Base-by-base conservation (phyloP, 1,140 invertebrate genomes). In the Zaprionus inermis region DNA sequence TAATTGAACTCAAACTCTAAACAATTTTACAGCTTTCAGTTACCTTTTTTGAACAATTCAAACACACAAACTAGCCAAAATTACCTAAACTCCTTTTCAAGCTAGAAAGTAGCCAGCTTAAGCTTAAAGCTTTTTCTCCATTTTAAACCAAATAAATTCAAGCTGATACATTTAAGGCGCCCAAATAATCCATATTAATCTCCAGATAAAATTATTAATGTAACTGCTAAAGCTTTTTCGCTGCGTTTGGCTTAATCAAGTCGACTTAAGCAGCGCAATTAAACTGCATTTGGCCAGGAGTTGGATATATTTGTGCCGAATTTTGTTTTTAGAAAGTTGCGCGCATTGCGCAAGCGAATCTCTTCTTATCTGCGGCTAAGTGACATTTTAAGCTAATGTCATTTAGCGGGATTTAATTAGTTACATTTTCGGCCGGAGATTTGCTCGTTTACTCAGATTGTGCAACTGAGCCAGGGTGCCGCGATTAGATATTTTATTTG, bases 351-450 rank as follows among this genome's bases (percentile, higher is more conserved):
- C 44, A 49, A 49, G 9, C 44, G 38, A 44, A 44, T 44, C 20
- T 49, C 20, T 12, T 49, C 44, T 49, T 49, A 49, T 49, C 44
- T 49, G 38, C 18, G 44, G 6, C 20, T 16, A 49, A 49, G 44
- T 22, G 44, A 49, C 44, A 49, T 49, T 49, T 49, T 49, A 49
- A 22, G 44, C 44, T 49, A 44, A 44, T 44, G 38, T 44, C 38
- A 44, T 44, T 44, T 44, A 44, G 38, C 38, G 44, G 44, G 44
- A 49, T 49, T 49, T 49, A 49, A 49, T 49, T 49, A 49, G 44
- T 49, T 49, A 22, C 44, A 16, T 44, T 41, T 49, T 20, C 10
- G 44, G 18, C 44, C 18, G 11, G 44, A 20, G 16, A 20, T 20
- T 22, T 12, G 44, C 18, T 22, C 24, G 24, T 28, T 28, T 28